Evolutionary conservation across 2,113 vertebrate genomes (phyloP), one percentile per base, ranked within the genome.

Genomic region (Pituophis catenifer): DNA sequence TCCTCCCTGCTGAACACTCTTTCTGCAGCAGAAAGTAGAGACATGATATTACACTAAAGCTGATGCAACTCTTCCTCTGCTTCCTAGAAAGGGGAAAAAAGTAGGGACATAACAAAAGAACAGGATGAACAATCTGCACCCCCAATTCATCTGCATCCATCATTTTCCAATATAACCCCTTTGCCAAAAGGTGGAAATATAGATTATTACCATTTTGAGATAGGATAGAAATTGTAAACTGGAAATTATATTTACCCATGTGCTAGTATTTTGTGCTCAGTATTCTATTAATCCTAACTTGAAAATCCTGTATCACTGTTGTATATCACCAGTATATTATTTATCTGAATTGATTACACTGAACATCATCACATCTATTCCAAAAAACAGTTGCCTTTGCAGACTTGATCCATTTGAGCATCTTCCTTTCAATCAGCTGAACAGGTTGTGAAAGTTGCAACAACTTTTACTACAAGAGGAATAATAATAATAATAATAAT

Each of bases 1-100:
- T 95, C 62, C 91, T 96, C 94, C 90, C 93, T 94, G 88, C 52
- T 96, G 95, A 97, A 91, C 59, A 89, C 6, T 13, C 86, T 0
- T 87, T 94, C 91, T 95, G 94, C 95, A 95, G 91, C 89, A 95
- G 93, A 93, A 54, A 92, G n/a, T 38, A 52, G 59, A n/a, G 23
- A 55, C 59, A 44, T 48, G 1, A 11, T 57, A 57, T n/a, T 87
- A 48, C 17, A 50, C 19, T 50, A 48, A 48, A 23, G 38, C 33
- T 48, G 33, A 44, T 89, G 55, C 52, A 53, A 26, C 48, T 54
- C 23, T 13, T 33, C 58, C 3, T 17, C 3, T n/a, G 87, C 44
- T 52, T 62, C 13, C 23, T 4, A 29, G 65, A 81, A 81, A 81
- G 8, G 75, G 13, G 33, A 1, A 21, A 33, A 21, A 81, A 81